phyloP scores from a whole-genome alignment of 2,113 vertebrate genomes.

The Saimiri boliviensis region DNA sequence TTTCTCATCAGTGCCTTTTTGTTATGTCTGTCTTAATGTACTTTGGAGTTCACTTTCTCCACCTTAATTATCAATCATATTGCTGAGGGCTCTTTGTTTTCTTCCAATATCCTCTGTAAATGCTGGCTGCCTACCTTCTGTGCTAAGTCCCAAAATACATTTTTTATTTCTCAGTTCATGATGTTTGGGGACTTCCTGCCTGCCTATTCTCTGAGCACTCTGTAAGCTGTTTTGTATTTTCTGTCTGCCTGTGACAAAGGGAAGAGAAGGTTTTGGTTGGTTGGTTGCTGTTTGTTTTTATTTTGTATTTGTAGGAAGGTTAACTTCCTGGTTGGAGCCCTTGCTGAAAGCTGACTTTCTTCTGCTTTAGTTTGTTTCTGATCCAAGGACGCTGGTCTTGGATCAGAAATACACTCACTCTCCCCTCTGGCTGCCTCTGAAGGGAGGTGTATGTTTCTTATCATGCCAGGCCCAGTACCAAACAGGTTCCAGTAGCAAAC shows the following conservation, averaged over 20 bases:
- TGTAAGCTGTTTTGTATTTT: background rate
- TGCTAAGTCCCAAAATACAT: background rate
- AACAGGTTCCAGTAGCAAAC: background rate
- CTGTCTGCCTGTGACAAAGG: background rate
- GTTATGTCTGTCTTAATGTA: background rate
- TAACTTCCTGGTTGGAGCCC: background rate
- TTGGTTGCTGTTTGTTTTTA: background rate
- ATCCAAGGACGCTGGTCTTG: background rate
- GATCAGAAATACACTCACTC: background rate
- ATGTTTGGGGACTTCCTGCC: background rate
- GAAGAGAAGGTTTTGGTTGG: background rate
- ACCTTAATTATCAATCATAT: background rate
- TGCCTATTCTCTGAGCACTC: background rate
- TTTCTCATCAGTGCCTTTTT: background rate
- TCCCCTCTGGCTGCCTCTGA: background rate
- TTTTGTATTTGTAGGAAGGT: slow-evolving; percentile 13
- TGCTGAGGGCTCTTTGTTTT: background rate
- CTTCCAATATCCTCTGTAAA: background rate
- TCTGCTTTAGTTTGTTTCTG: background rate
- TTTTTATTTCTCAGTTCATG: background rate
- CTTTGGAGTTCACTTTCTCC: background rate
- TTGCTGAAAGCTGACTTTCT: slow-evolving; percentile 6
- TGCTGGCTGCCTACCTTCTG: background rate
- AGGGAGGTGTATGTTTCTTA: background rate
- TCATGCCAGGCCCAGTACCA: background rate